Evolutionary conservation across 2,797 vertebrate species (phyloP).

Genomic region (Myotis planiceps): DNA sequence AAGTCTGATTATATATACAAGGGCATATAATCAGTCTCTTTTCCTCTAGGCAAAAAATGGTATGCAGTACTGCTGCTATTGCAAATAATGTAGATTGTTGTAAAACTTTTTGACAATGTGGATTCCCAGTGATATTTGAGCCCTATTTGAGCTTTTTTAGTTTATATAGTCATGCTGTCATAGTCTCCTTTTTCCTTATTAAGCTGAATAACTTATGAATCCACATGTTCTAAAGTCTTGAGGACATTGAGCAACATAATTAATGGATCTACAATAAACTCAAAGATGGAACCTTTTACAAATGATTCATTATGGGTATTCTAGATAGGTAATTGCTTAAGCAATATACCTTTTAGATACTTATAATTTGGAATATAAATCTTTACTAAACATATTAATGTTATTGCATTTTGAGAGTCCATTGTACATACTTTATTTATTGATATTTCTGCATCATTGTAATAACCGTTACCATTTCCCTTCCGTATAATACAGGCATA

Average conservation of each 20-base stretch:
- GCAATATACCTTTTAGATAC: not conserved
- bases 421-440: not conserved
- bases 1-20: not conserved
- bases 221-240: not conserved
- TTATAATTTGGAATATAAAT: not conserved
- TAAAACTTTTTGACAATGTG: not conserved
- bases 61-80: not conserved
- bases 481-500: not conserved
- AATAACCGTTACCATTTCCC: not conserved
- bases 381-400: not conserved
- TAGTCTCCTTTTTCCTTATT: not conserved
- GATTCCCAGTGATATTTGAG: not conserved
- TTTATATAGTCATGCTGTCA: not conserved
- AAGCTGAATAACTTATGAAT: not conserved
- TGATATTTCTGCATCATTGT: not conserved
- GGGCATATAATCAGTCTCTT: not conserved
- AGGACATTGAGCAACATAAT: not conserved
- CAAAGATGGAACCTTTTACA: not conserved
- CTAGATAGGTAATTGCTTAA: conserved; percentile 5
- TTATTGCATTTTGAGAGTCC: not conserved
- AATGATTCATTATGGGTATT: not conserved
- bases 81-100: not conserved
- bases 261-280: not conserved
- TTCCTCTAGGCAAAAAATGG: not conserved
- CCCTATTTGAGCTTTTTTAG: not conserved